Base-by-base conservation (phyloP, 2,797 vertebrate species). In the Rhinogobio ventralis region DNA sequence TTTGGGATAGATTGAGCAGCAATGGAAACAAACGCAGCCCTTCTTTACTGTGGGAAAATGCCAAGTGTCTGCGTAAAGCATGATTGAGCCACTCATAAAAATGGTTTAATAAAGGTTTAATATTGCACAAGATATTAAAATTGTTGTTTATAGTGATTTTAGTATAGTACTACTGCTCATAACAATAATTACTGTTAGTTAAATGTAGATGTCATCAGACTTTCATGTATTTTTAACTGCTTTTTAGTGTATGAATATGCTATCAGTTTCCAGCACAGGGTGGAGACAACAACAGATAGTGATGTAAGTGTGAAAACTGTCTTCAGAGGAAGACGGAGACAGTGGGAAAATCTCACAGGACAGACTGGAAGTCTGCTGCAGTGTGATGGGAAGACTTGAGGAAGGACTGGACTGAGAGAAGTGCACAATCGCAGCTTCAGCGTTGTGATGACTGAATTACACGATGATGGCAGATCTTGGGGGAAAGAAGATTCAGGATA, bases 291-390 rank as follows among this genome's bases (percentile, higher is more conserved):
- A 81, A 57, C 79, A 53, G 80, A 82, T 64, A 39, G 49, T 87
- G 89, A 89, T 46, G 62, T 73, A 86, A 84, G 88, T 85, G 87
- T 87, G 73, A 86, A 88, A 86, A 57, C 45, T 28, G 72, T 82
- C 73, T 82, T 60, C 42, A 78, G n/a, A 84, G 87, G 82, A 88
- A 89, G 86, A 77, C 9, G 4, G 53, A 84, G 82, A 78, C 85
- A 14, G 67, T 30, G 82, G 84, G 77, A 89, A 25, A 72, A 42
- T 81, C 46, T 74, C 55, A 71, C 62, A 53, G 87, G 79, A 78
- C 73, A 77, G 62, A 57, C 78, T 60, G 77, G 81, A 86, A 77
- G 67, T 81, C 57, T 46, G 74, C 79, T 82, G 23, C 57, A 42
- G 79, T 82, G 49, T 78, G 46, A n/a, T 66, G n/a, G 64, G 66